Evolutionary conservation across 37 sponge, comb jelly and placozoan genomes (phyloP).

Genomic region (Hormiphora californensis): DNA sequence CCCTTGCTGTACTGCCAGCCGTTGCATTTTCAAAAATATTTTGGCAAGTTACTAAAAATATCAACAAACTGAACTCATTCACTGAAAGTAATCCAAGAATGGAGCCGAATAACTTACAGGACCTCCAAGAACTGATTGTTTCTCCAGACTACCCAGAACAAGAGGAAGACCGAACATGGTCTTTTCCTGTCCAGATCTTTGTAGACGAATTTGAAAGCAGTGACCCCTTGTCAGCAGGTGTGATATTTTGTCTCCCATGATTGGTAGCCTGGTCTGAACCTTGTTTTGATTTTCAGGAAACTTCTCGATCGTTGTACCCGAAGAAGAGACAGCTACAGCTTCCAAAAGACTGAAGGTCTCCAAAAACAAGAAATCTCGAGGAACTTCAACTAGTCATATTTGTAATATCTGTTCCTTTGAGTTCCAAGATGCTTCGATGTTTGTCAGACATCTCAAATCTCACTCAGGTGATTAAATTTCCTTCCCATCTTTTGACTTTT

Average conservation of each 20-base stretch:
- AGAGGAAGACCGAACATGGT: slow-evolving; percentile 29
- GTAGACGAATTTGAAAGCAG: slow-evolving; percentile 29
- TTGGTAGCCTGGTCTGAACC: neutral
- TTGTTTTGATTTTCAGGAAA: slow-evolving; percentile 2
- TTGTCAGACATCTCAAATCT: slow-evolving; percentile 44
- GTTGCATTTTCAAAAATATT: no score
- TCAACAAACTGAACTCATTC: no score
- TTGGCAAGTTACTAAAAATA: no score
- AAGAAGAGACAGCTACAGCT: neutral
- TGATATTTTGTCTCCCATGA: neutral
- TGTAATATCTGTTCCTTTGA: neutral
- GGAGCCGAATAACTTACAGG: slow-evolving; percentile 23
- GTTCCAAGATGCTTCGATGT: neutral
- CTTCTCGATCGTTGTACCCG: neutral
- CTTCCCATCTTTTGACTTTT: neutral
- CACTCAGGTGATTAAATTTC: slow-evolving; percentile 41
- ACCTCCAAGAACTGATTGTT: slow-evolving; percentile 18
- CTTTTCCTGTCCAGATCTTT: slow-evolving; percentile 31
- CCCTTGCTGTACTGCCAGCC: no score
- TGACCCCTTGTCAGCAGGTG: slow-evolving; percentile 5
- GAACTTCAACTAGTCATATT: slow-evolving; percentile 23
- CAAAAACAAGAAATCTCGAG: neutral
- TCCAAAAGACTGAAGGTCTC: no score
- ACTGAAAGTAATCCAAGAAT: no score
- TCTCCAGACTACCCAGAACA: neutral